Evolutionary conservation across 2,113 vertebrate genomes (phyloP), one percentile per base, ranked within the genome.

Genomic region (Scalopus aquaticus): DNA sequence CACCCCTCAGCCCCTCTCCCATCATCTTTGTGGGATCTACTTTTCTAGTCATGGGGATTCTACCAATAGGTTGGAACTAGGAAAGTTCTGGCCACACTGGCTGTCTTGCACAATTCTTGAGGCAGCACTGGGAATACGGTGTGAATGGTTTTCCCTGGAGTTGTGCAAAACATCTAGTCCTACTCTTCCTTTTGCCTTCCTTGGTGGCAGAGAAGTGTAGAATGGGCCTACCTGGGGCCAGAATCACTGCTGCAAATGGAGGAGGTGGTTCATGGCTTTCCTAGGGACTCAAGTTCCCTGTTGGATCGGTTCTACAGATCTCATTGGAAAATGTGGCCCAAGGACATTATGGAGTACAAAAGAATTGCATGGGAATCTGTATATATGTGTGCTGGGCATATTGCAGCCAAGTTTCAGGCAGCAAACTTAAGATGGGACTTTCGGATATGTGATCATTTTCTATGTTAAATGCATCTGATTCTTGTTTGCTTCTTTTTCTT

Each of bases 401-500:
- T 91, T 22, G 11, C 19, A 58, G 51, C 26, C n/a, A 93, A 54
- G 6, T 86, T 95, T 92, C 12, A 78, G 81, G 42, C 9, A 72
- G 54, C 54, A 93, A 60, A 85, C 8, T 56, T 62, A 76, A 26
- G 54, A 37, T 54, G 72, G 15, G 64, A 37, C 15, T 88, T 90
- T 67, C 58, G 30, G 12, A 35, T 26, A 88, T 65, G 28, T 88
- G 30, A 10, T 83, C 9, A 20, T 74, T 83, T 62, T 32, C 56
- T 92, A 32, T 44, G 10, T 65, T 58, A 93, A 84, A 56, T 65
- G 37, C 16, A 56, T n/a, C 32, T 37, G 20, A 30, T 67, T 86
- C 56, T 93, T 85, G 8, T n/a, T 77, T 74, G 39, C 39, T 58
- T 49, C 32, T 58, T 91, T 67, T 69, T 42, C 44, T 91, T 95